Evolutionary conservation across 2,113 vertebrate genomes (phyloP).

Genomic region (Prinia subflava): DNA sequence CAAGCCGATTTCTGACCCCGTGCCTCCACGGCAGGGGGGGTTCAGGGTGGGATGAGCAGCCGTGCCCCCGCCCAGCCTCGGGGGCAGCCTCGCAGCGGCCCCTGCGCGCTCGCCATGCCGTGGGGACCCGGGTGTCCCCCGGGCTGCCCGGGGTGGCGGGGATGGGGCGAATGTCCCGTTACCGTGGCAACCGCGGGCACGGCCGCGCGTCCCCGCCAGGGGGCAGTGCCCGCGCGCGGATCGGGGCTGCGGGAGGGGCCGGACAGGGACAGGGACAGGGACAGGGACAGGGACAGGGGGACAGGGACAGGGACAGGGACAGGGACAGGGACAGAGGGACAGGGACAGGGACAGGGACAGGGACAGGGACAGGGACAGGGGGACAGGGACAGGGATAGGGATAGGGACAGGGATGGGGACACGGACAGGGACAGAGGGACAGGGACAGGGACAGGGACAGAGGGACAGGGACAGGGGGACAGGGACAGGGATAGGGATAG

Average conservation of each 20-base stretch:
- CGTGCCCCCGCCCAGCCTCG: not conserved
- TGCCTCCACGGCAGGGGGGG: rapidly evolving
- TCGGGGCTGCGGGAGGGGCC: not conserved
- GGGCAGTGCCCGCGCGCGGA: constrained; percentile 22
- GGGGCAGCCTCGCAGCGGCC: not conserved
- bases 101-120: rapidly evolving
- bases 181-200: constrained; percentile 45
- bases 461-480: too few relatives aligned
- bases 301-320: not conserved
- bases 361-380: too few relatives aligned
- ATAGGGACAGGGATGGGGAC: too few relatives aligned
- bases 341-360: not conserved
- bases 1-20: too few relatives aligned
- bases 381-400: too few relatives aligned
- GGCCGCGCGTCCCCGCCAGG: not conserved
- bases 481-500: too few relatives aligned
- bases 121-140: rapidly evolving
- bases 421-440: too few relatives aligned
- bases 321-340: too few relatives aligned
- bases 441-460: too few relatives aligned
- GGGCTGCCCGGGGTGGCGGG: not conserved
- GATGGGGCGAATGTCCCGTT: not conserved
- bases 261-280: not conserved
- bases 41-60: rapidly evolving
- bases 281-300: too few relatives aligned